Base-by-base conservation (phyloP, 2,113 vertebrate species). In the Lagopus leucura region DNA sequence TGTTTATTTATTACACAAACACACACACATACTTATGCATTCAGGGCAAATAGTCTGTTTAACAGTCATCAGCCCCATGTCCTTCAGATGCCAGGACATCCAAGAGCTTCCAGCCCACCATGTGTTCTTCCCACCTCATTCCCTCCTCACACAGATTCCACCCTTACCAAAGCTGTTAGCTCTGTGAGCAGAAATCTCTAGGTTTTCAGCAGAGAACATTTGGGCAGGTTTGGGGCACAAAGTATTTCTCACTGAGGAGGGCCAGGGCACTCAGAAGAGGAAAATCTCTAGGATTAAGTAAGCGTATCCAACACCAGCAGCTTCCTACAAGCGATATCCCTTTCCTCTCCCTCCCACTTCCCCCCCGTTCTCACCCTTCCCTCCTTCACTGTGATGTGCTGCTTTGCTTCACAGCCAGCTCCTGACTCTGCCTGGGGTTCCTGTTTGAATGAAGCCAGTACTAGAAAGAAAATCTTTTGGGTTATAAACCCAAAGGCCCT, bases 161-260 rank as follows among this genome's bases (percentile, higher is more conserved):
- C 48, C 55, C 58, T 52, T 16, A 72, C 28, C 14, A 61, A 84
- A 75, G 55, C 58, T 40, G 20, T 20, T 9, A 50, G 17, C 47
- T 13, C n/a, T 17, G 11, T 48, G 27, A 74, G 77, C 8, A 71
- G 32, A 19, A 81, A 80, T 38, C 8, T 86, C 54, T 22, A 18
- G 0, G 0, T 43, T 45, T 54, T 75, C n/a, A 91, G 15, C 89
- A 36, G 47, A 0, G 10, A 64, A 27, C 0, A 2, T 42, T 78
- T 84, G 38, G 34, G 9, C 52, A 84, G 34, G 48, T 36, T n/a
- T 27, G 48, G 24, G 17, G 38, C 40, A 94, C 28, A 57, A 66
- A 24, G 15, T 60, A 60, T 28, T 78, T 78, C 65, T 64, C 65
- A 77, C 8, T 8, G 30, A 81, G 9, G 13, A 69, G 22, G 27